Evolutionary conservation across 2,797 vertebrate genomes (phyloP).

Genomic region (Channallabes apus): DNA sequence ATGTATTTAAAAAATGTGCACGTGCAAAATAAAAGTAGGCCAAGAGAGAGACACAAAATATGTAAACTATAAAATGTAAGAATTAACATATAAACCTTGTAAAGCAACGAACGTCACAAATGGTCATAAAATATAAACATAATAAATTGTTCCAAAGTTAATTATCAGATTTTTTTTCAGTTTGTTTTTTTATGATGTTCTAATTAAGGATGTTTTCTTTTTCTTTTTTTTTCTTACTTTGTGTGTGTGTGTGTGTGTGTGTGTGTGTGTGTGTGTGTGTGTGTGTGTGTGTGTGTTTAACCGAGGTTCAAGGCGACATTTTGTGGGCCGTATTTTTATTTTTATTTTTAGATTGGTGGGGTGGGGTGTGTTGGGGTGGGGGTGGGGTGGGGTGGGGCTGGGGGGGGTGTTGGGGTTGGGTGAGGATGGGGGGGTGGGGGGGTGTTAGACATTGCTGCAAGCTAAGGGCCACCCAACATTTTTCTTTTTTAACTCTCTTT

Average conservation of each 20-base stretch:
- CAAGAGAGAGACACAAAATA: too few species aligned
- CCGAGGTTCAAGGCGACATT: not conserved
- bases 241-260: not conserved
- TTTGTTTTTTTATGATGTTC: not conserved
- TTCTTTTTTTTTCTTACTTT: too few species aligned
- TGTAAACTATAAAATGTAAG: too few species aligned
- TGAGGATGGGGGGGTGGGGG: too few species aligned
- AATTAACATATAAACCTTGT: too few species aligned
- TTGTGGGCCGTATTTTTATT: not conserved
- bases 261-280: too few species aligned
- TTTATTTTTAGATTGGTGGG: too few species aligned
- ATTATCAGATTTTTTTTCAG: not conserved
- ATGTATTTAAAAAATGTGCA: not conserved
- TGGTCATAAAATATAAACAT: too few species aligned
- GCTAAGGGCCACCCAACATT: slow-evolving; percentile 7
- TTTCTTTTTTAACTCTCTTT: not conserved
- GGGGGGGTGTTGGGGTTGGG: too few species aligned
- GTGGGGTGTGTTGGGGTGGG: too few species aligned
- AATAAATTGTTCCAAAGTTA: too few species aligned
- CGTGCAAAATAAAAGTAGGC: not conserved
- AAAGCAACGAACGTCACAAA: too few species aligned
- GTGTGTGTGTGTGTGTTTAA: not conserved
- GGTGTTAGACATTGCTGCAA: not conserved
- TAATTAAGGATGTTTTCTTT: not conserved
- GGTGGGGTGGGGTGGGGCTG: not conserved